Base-by-base conservation (phyloP, 2,113 vertebrate species). In the Pundamilia nyererei region DNA sequence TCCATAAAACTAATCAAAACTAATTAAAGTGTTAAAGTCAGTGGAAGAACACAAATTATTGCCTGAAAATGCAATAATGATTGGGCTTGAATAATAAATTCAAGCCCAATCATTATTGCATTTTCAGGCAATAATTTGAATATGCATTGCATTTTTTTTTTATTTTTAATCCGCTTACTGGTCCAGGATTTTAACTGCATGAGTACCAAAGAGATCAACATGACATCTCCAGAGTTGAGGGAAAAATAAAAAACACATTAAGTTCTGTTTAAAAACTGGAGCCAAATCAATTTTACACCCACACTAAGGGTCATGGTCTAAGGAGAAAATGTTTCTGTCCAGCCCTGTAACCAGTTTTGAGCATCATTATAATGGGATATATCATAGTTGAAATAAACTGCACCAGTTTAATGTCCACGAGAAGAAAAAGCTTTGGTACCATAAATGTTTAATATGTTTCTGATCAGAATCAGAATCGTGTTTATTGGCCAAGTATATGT, bases 221-320 rank as follows among this genome's bases (percentile, higher is more conserved):
- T 45, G 40, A 45, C 21, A 6, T 42, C 21, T 72, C 0, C 12
- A 24, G 65, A 42, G 21, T 24, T 72, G 65, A 15, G 40, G 3
- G 1, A 3, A 9, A 45, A 31, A 9, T 0, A 3, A 3, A 8
- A 5, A 15, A 1, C 0, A 0, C 9, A 11, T 47, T 21, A 12
- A 38, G 33, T n/a, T 65, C 33, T 21, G 33, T 0, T 65, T 75
- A 29, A 29, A 75, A 75, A 45, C n/a, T 24, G 38, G 40, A 29
- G 21, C 40, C 68, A 75, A 24, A 42, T 26, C 3, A 3, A 10
- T 26, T 72, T 72, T 45, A 45, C 38, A 45, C 38, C 21, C 38
- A 45, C 68, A 45, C 8, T 4, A 24, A 70, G n/a, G 12, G 12
- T 24, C 12, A 0, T 3, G n/a, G 0, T 24, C 7, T 24, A 17